Evolutionary conservation across 2,113 vertebrate species (phyloP).

Genomic region (Erpornis zantholeuca): DNA sequence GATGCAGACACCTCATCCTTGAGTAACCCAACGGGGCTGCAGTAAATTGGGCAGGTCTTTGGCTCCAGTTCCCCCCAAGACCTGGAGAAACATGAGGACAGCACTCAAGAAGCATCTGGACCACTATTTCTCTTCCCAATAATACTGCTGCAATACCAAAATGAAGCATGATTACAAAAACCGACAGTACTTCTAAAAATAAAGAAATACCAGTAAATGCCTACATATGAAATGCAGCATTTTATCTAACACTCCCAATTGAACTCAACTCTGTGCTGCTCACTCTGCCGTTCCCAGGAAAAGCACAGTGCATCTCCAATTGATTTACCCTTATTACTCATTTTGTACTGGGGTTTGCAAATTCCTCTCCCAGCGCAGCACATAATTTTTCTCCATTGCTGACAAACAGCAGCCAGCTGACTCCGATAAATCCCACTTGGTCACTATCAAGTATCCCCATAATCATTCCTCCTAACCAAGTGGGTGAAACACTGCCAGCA

Average conservation of each 20-base stretch:
- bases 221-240: neutral
- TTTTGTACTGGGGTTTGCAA: neutral
- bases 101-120: neutral
- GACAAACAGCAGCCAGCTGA: neutral
- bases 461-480: neutral
- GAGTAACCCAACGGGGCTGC: neutral
- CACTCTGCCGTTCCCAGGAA: neutral
- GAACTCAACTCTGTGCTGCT: neutral
- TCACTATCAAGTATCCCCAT: neutral
- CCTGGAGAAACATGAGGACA: neutral
- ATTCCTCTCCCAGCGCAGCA: neutral
- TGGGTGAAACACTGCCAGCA: neutral
- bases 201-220: neutral
- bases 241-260: neutral
- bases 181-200: slow-evolving; percentile 15
- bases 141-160: neutral
- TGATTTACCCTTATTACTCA: slow-evolving; percentile 36
- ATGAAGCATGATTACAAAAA: neutral
- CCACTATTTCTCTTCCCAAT: neutral
- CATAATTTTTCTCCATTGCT: neutral
- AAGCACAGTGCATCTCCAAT: neutral
- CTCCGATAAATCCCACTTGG: slow-evolving; percentile 29
- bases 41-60: neutral
- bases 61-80: neutral
- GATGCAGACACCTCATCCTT: fast-evolving